phyloP scores from a whole-genome alignment of 1,140 invertebrate genomes.

The Lepidurus arcticus region DNA sequence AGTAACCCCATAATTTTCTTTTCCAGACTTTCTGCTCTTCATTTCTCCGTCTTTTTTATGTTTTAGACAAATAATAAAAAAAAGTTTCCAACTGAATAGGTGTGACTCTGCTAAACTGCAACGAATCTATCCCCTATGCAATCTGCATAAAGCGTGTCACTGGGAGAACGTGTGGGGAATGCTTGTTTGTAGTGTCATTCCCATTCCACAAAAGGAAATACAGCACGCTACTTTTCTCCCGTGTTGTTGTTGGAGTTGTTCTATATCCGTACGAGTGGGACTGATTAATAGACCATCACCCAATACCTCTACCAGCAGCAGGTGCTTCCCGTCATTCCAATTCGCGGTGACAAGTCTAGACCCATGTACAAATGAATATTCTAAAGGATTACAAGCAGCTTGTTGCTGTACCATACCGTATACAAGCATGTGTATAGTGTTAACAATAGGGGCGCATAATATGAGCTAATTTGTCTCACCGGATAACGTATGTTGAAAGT shows the following conservation, averaged over 20 bases:
- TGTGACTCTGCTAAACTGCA: not conserved
- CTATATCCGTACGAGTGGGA: not conserved
- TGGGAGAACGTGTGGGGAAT: not conserved
- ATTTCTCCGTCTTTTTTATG: not conserved
- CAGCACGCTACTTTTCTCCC: not conserved
- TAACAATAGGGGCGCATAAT: not conserved
- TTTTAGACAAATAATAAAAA: not conserved
- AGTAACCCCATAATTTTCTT: not conserved
- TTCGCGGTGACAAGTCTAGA: not conserved
- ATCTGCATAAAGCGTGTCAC: slow-evolving; percentile 17
- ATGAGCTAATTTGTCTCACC: not conserved
- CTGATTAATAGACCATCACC: slow-evolving; percentile 19
- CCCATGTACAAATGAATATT: not conserved
- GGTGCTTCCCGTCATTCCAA: not conserved
- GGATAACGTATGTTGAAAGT: not conserved
- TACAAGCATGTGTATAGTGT: not conserved
- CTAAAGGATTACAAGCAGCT: not conserved
- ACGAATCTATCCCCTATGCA: not conserved
- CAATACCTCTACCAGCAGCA: not conserved
- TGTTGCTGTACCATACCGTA: not conserved
- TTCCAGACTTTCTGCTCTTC: not conserved
- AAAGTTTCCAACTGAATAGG: not conserved
- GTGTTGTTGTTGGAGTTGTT: not conserved
- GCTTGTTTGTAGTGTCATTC: not conserved
- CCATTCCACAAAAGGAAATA: not conserved